Conservation (phyloP, 1,140 invertebrate genomes). For the Daktulosphaira vitifoliae region DNA sequence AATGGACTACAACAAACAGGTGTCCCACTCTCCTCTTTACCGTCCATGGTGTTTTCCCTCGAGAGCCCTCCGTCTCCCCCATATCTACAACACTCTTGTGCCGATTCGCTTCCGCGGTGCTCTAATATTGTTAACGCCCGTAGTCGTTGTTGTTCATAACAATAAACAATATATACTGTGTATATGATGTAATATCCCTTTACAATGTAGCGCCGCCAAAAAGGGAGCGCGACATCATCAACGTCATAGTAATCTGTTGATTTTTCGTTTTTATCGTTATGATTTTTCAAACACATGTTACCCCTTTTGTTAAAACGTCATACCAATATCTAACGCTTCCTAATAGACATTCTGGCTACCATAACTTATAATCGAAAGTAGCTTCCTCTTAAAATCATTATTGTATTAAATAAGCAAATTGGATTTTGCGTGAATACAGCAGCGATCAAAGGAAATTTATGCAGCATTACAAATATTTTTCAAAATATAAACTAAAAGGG, state of each 20-base stretch:
- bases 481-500: not conserved
- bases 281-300: constrained; percentile 33
- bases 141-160: constrained; percentile 30
- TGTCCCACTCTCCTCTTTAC: constrained; percentile 12
- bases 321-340: constrained; percentile 18
- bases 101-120: not conserved
- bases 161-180: constrained; percentile 27
- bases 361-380: not conserved
- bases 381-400: not conserved
- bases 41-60: constrained; percentile 12
- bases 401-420: constrained; percentile 8
- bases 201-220: constrained; percentile 21
- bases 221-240: constrained; percentile 31
- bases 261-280: constrained; percentile 34
- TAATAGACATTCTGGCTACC: constrained; percentile 16
- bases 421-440: constrained; percentile 24
- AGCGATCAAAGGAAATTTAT: constrained; percentile 31
- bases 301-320: constrained; percentile 12
- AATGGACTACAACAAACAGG: constrained; percentile 33
- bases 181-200: constrained; percentile 26
- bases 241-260: constrained; percentile 31
- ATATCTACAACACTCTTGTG: not conserved
- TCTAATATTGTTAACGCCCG: constrained; percentile 33
- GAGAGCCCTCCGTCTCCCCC: constrained; percentile 11
- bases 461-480: not conserved